Evolutionary conservation across 2,797 vertebrate genomes (phyloP), one percentile per base, ranked within the genome.

Genomic region (Melanotaenia maccullochi): DNA sequence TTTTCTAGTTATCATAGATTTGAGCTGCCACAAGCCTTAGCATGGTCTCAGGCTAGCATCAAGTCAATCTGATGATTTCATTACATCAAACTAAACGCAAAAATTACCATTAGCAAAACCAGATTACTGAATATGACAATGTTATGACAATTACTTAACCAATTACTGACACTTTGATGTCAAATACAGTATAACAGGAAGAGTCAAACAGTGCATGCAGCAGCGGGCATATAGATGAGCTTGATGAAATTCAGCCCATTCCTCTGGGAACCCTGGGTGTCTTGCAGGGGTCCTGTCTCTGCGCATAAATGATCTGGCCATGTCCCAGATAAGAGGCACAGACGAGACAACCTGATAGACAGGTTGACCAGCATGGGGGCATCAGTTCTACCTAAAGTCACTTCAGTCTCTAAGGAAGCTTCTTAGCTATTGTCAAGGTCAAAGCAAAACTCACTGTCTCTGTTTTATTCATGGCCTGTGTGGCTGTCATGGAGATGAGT

Each of bases 341-440:
- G 76, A 36, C 3, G 54, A 84, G 81, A 74, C 82, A 71, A 74
- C 76, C 71, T 84, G 87, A 92, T 66, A 32, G 90, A 89, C 87
- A 74, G 85, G 81, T 66, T 78, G 84, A 82, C 85, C 89, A 84
- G 84, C 84, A 74, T 49, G 78, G 73, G 85, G 81, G 54, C 81
- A 77, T 75, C 78, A 62, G 42, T 67, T 87, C 62, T 40, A 71
- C 71, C 81, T 77, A 87, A 79, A 85, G 82, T 75, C 84, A 76
- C 86, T 67, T 51, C 38, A 28, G 66, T 76, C 80, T 73, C 78
- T 70, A 68, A 61, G 83, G 78, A 83, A 79, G 83, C 60, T 62
- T 62, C 67, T 78, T 62, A 57, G 82, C 77, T 42, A 36, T 70
- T 63, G 85, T 82, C 82, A 91, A 91, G 84, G 92, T 91, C 89